Evolutionary conservation across 1,140 invertebrate genomes (phyloP), one percentile per base, ranked within the genome.

Genomic region (Tetragnatha versicolor): DNA sequence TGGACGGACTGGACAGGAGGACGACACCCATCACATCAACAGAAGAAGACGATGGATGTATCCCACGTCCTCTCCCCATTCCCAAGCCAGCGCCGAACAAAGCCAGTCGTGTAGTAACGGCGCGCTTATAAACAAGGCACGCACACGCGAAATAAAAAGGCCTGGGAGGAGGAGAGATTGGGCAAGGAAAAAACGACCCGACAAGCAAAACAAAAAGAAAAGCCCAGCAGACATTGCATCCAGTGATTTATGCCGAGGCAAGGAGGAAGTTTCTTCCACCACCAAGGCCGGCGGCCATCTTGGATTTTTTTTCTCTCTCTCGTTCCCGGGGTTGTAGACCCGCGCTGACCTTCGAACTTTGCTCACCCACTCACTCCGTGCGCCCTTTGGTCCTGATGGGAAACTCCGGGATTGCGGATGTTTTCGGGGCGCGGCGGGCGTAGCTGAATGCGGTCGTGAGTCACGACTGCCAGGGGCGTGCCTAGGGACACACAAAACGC

Each of bases 341-440:
- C 45, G 73, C 65, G 14, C 39, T 53, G 42, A 76, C 73, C 73
- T 76, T 76, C 73, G 73, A 76, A 76, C 73, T 76, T 76, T 33
- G 73, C 29, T 65, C 73, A 61, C 73, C 73, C 73, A 76, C 73
- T 65, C 73, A 73, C 47, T 37, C 42, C 73, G 73, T 76, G 73
- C 73, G 73, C 73, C 73, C 73, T 76, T 76, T 76, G 73, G 60
- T 49, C 73, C 60, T 76, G 12, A 5, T 47, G 20, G 42, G 42
- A 20, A 47, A 12, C 42, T 47, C 42, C 20, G 12, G 42, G 55
- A 25, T 39, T 42, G 49, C 42, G 73, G 73, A 76, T 76, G 60
- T 65, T 76, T 20, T 45, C 35, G 20, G 73, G 73, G 73, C 73
- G 73, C 73, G 73, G 73, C 42, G 60, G 73, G 60, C 65, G 58